A percentile compares a stretch with the other conserved stretches of the same genome.
These are phyloP conservation scores for Tortricodes alternella DNA, from an alignment of 2,888 invertebrate genomes.

Conservation along the genomic window DNA sequence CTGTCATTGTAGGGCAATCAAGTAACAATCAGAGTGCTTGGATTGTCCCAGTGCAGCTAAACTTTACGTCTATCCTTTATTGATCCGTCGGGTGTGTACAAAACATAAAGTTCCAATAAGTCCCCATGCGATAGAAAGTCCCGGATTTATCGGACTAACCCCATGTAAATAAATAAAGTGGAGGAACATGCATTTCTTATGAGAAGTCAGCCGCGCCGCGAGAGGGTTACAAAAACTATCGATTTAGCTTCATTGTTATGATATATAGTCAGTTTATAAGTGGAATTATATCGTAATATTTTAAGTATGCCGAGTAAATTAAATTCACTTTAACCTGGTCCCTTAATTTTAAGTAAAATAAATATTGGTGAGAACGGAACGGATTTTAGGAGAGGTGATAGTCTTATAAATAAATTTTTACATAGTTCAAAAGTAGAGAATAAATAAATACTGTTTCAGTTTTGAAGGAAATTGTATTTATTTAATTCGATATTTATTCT, in stretches of 20 bases:
- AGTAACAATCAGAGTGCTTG: constrained; percentile 37
- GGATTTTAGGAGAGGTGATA: too few relatives aligned
- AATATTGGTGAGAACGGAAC: too few relatives aligned
- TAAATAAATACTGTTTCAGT: too few relatives aligned
- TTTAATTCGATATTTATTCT: too few relatives aligned
- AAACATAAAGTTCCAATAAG: constrained; percentile 81
- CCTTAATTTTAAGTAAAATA: too few relatives aligned
- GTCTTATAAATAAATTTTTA: too few relatives aligned
- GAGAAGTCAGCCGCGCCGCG: constrained; percentile 54
- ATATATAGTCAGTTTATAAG: constrained; percentile 37
- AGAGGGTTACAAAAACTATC: constrained; percentile 69
- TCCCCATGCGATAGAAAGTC: constrained; percentile 70
- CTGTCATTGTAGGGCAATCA: constrained; percentile 28
- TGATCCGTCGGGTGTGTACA: constrained; percentile 72
- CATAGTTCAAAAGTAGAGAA: too few relatives aligned
- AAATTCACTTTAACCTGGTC: not conserved
- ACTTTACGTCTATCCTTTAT: constrained; percentile 62
- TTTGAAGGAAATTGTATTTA: too few relatives aligned
- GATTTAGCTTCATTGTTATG: constrained; percentile 57
- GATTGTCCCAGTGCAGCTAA: constrained; percentile 48
- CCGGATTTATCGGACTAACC: constrained; percentile 80
- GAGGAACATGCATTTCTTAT: constrained; percentile 78
- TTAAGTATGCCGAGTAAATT: not conserved
- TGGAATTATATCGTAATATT: constrained; percentile 10
- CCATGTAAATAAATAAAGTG: constrained; percentile 81